These are phyloP conservation scores for Lasioglossum vierecki DNA, from an alignment of 2,888 invertebrate species.

Conservation along the genomic window DNA sequence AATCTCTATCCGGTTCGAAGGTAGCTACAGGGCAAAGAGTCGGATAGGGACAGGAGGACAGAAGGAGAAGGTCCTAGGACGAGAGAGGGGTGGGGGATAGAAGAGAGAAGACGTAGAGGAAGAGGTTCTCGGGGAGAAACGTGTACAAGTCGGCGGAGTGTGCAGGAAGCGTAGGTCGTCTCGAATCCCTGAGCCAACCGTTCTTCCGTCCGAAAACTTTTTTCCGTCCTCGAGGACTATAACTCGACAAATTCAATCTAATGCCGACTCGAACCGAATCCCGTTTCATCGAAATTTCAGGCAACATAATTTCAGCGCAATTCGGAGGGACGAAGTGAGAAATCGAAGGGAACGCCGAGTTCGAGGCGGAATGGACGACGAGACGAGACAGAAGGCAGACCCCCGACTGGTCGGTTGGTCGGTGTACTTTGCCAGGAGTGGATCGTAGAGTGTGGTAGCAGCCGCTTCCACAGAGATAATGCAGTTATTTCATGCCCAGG, in stretches of 20 bases:
- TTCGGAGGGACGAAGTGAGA: constrained; percentile 54
- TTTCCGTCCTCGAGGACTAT: constrained; percentile 72
- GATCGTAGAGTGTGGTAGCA: constrained; percentile 71
- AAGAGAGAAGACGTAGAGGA: constrained; percentile 34
- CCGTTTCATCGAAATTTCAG: constrained; percentile 80
- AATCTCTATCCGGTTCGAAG: constrained; percentile 51
- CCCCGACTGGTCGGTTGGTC: constrained; percentile 42
- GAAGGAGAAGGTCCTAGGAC: not conserved
- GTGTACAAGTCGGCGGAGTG: constrained; percentile 42
- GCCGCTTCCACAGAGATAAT: constrained; percentile 82
- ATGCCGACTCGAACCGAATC: constrained; percentile 75
- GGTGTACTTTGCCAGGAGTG: constrained; percentile 58
- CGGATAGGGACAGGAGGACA: constrained; percentile 33
- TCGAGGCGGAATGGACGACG: constrained; percentile 46
- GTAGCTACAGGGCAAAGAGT: constrained; percentile 47
- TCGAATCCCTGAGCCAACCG: constrained; percentile 67
- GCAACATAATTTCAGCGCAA: constrained; percentile 75
- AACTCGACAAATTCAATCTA: constrained; percentile 80
- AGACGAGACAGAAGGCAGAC: constrained; percentile 51
- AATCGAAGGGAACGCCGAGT: constrained; percentile 47
- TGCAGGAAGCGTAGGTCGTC: constrained; percentile 62
- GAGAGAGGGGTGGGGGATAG: not conserved
- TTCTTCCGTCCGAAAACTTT: constrained; percentile 72
- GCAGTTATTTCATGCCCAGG: constrained; percentile 82
- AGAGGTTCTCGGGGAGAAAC: constrained; percentile 19